Evolutionary conservation across 2,113 vertebrate species (phyloP), one percentile per base, ranked within the genome.

Genomic region (Spilogale gracilis): DNA sequence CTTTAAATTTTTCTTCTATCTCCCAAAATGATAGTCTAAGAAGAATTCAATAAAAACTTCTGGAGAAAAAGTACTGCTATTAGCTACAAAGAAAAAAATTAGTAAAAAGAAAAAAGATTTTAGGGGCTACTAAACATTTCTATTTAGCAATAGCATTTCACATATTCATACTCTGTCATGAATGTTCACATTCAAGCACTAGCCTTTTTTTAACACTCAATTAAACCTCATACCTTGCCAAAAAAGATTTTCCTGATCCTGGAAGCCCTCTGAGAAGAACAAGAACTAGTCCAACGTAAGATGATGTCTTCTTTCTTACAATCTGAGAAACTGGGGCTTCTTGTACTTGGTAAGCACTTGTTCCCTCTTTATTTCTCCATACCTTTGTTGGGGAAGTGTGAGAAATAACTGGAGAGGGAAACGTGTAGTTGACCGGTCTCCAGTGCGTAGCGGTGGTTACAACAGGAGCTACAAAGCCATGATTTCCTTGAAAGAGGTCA

Each of bases 211-310:
- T 2, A 97, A 88, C 97, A 98, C 21, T 95, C 67, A 97, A 97
- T 61, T 97, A 96, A 97, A 98, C 92, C 85, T 96, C 98, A 96
- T 99, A 99, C 99, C 99, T 99, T 98, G 99, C 99, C 98, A 99
- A 97, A 91, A 99, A 99, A 27, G 99, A 99, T 99, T 99, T 99
- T 96, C 99, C 99, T 95, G 99, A 99, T 98, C 99, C 99, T 1
- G 99, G 99, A 97, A 99, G 99, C 9, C 99, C 99, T 98, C 99
- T 99, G 90, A 99, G 99, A 97, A 99, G 98, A 97, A 99, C 98
- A 69, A 99, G 99, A 50, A 99, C 98, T 96, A 98, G 99, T 93
- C 99, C 99, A 93, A 99, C 89, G 30, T 99, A 98, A 61, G 89
- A 98, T 78, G 99, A 98, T 96, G 84, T 96, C 96, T 99, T 99